Percentiles rank a stretch among this genome's conserved stretches.
Conservation (phyloP, 2,113 vertebrate genomes). For the Chrysochloris asiatica region DNA sequence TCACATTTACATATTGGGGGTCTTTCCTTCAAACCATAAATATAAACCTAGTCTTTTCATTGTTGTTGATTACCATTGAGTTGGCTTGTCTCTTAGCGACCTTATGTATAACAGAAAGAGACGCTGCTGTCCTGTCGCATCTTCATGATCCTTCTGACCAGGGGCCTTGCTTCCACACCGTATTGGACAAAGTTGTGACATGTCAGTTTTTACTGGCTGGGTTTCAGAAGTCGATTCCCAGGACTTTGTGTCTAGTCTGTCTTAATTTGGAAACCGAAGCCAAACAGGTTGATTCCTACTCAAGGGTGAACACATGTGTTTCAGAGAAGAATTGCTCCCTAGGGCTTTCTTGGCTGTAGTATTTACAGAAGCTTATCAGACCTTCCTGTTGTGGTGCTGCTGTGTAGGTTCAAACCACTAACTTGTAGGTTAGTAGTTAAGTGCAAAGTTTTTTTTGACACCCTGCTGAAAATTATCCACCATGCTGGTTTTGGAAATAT, state of each 20-base stretch:
- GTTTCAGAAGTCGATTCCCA: neutral
- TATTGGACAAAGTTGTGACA: neutral
- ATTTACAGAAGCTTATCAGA: neutral
- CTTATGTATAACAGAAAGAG: too few species aligned
- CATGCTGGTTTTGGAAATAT: neutral
- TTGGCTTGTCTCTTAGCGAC: neutral
- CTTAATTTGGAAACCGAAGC: neutral
- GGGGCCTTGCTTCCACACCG: neutral
- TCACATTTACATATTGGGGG: constrained; percentile 36
- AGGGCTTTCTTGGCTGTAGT: neutral
- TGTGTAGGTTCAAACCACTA: neutral
- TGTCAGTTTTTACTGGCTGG: neutral
- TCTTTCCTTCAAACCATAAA: constrained; percentile 46
- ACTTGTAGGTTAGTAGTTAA: neutral
- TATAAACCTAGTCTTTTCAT: neutral
- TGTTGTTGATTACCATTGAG: neutral
- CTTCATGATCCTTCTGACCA: neutral
- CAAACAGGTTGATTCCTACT: neutral
- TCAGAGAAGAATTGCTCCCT: neutral
- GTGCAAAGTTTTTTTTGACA: neutral
- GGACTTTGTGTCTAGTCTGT: neutral
- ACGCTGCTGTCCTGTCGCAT: neutral
- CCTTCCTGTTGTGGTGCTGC: neutral
- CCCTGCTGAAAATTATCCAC: neutral
- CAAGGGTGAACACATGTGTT: neutral